Evolutionary conservation across 2,797 vertebrate genomes (phyloP).

Genomic region (Clarias laeviceps): DNA sequence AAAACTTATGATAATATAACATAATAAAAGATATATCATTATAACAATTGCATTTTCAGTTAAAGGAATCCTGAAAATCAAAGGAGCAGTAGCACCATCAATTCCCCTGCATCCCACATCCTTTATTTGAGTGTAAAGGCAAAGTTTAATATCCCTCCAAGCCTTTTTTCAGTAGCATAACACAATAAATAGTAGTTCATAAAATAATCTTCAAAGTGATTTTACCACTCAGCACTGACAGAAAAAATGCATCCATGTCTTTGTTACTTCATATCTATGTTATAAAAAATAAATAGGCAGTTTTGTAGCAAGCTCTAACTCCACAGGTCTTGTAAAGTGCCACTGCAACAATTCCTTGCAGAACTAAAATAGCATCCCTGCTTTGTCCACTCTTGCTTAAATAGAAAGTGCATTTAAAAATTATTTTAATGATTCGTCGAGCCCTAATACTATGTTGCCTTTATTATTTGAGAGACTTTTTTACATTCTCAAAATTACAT

Average conservation of each 20-base stretch:
- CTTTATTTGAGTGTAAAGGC: not conserved
- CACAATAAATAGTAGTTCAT: not conserved
- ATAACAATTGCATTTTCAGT: not conserved
- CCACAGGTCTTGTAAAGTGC: not conserved
- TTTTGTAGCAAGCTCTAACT: not conserved
- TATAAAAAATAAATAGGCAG: not conserved
- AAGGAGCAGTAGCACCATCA: too few species aligned
- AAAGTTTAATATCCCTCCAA: not conserved
- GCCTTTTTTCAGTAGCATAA: not conserved
- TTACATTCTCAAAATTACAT: not conserved
- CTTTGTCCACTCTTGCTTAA: not conserved
- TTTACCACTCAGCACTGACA: not conserved
- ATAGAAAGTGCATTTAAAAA: constrained; percentile 11
- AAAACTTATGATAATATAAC: too few species aligned
- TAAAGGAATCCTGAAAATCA: too few species aligned
- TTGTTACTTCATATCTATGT: not conserved
- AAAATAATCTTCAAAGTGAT: not conserved
- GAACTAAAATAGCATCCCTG: not conserved
- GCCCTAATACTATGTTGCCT: not conserved
- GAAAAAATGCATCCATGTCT: not conserved
- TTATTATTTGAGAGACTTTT: constrained; percentile 17
- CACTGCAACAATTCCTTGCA: not conserved
- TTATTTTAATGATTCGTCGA: not conserved
- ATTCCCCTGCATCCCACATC: too few species aligned
- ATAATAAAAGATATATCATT: not conserved